Evolutionary conservation across 2,797 vertebrate genomes (phyloP).

Genomic region (Monodelphis domestica): DNA sequence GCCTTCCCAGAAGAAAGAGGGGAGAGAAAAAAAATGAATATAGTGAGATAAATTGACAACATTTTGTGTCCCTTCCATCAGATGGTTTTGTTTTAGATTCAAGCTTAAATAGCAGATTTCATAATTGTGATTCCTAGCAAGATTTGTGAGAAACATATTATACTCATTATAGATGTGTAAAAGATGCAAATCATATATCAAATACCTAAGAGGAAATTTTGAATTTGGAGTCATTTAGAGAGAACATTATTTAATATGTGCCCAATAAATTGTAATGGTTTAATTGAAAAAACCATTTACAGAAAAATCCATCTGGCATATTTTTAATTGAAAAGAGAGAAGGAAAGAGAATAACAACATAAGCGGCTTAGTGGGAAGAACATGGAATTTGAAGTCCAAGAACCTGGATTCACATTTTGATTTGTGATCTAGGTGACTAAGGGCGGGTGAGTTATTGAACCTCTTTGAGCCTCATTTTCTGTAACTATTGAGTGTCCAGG

Average conservation of each 20-base stretch:
- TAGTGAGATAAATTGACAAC: constrained; percentile 1
- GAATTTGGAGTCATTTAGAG: constrained; percentile 41
- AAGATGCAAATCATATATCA: constrained; percentile 31
- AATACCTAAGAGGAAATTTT: constrained; percentile 27
- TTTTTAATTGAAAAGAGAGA: not conserved
- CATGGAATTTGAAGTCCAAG: not conserved
- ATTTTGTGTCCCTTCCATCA: constrained; percentile 23
- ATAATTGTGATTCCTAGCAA: not conserved
- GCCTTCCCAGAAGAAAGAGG: not conserved
- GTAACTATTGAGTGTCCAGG: not conserved
- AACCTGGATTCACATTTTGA: not conserved
- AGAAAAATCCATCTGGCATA: not conserved
- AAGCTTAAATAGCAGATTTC: constrained; percentile 31
- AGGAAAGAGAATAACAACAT: not conserved
- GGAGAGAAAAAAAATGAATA: constrained; percentile 3
- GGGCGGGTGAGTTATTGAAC: not conserved
- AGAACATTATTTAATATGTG: constrained; percentile 30
- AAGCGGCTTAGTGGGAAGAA: not conserved
- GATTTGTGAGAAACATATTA: constrained; percentile 34
- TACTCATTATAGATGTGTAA: not conserved
- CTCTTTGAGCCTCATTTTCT: not conserved
- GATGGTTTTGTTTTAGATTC: constrained; percentile 31
- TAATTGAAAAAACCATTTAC: constrained; percentile 17
- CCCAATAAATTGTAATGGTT: constrained; percentile 29
- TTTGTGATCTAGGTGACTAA: not conserved